Evolutionary conservation across 2,113 vertebrate species (phyloP).

Genomic region (Alouatta palliata): DNA sequence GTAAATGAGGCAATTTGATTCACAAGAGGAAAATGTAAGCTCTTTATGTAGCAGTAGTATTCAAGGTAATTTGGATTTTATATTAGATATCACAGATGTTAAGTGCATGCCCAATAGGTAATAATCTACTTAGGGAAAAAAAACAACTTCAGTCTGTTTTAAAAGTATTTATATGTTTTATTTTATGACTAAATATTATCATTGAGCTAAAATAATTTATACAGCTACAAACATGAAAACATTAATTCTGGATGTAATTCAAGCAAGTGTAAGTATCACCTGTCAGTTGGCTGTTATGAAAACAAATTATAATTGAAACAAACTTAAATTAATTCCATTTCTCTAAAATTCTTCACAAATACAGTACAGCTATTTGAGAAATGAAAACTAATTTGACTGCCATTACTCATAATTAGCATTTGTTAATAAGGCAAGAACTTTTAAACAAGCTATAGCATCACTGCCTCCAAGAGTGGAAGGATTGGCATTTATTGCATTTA

Average conservation of each 20-base stretch:
- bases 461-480: conserved; percentile 5
- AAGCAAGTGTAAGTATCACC: conserved; percentile 56
- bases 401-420: conserved; percentile 69
- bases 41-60: background rate
- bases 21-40: background rate
- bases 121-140: conserved; percentile 42
- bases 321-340: conserved; percentile 72
- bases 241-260: conserved; percentile 60
- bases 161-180: conserved; percentile 49
- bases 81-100: conserved; percentile 27
- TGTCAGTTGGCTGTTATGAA: conserved; percentile 65
- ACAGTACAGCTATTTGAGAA: conserved; percentile 59
- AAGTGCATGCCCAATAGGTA: conserved; percentile 11
- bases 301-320: conserved; percentile 74
- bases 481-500: conserved; percentile 23
- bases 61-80: conserved; percentile 40
- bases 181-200: conserved; percentile 63
- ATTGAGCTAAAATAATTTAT: conserved; percentile 64
- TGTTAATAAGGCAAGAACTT: conserved; percentile 66
- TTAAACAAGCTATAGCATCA: conserved; percentile 43
- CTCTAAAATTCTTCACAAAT: conserved; percentile 67
- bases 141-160: conserved; percentile 47
- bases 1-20: background rate
- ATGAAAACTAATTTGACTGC: conserved; percentile 70
- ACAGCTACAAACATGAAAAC: conserved; percentile 62